Conservation (phyloP, 2,888 invertebrate species). For the Scaptomyza reducta region DNA sequence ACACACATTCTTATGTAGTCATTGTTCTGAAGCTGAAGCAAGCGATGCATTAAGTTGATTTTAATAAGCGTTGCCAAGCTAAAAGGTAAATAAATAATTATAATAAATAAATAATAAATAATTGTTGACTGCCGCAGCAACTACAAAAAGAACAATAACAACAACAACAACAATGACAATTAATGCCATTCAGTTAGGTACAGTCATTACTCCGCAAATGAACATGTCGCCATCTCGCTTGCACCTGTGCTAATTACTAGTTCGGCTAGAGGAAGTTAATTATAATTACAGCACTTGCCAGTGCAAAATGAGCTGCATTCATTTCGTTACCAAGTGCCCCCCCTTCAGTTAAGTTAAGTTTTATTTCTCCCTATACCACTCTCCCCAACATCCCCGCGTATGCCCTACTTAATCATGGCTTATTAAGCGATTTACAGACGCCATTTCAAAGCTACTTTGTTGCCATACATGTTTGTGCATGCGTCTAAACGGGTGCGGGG, state of each 20-base stretch:
- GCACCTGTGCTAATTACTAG: conserved; percentile 34
- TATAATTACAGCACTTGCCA: conserved; percentile 36
- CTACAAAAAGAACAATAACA: conserved; percentile 14
- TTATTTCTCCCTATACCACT: too few species aligned
- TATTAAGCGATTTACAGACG: conserved; percentile 66
- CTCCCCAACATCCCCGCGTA: too few species aligned
- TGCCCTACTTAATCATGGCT: conserved; percentile 60
- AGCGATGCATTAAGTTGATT: conserved; percentile 59
- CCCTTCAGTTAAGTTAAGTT: neutral
- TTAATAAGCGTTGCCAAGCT: conserved; percentile 58
- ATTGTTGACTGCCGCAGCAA: conserved; percentile 24
- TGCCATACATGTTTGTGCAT: conserved; percentile 21
- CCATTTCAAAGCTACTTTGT: conserved; percentile 64
- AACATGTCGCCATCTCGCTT: conserved; percentile 31
- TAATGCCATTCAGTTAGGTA: conserved; percentile 25
- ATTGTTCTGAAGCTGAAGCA: conserved; percentile 47
- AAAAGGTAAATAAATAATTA: conserved; percentile 74
- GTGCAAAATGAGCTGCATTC: conserved; percentile 41
- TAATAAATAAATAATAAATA: conserved; percentile 73
- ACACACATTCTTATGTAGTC: conserved; percentile 11
- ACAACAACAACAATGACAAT: conserved; percentile 4
- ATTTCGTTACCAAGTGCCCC: conserved; percentile 17
- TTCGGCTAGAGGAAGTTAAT: conserved; percentile 29
- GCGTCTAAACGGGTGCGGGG: neutral
- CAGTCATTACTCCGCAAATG: conserved; percentile 34